Evolutionary conservation across 2,888 invertebrate genomes (phyloP).

Genomic region (Drosophila cognata): DNA sequence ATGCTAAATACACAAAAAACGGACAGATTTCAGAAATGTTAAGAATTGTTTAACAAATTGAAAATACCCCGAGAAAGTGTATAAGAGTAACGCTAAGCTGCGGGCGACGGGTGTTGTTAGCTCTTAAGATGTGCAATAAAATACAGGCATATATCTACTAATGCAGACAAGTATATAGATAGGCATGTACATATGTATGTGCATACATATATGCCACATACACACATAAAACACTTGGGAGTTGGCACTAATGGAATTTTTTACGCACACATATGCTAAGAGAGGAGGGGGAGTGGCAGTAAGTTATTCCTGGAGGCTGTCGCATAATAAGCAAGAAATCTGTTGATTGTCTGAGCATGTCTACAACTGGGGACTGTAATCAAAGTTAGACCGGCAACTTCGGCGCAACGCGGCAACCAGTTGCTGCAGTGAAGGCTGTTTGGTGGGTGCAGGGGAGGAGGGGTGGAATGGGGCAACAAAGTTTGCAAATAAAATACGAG

Average conservation of each 20-base stretch:
- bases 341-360: constrained; percentile 54
- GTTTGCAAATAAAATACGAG: constrained; percentile 20
- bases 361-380: constrained; percentile 47
- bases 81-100: constrained; percentile 21
- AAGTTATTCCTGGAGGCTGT: constrained; percentile 38
- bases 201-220: constrained; percentile 19
- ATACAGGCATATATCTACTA: constrained; percentile 30
- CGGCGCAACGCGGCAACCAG: constrained; percentile 48
- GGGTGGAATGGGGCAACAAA: constrained; percentile 19
- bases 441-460: background rate
- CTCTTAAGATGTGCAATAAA: constrained; percentile 33
- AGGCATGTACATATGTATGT: background rate
- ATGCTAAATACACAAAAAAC: background rate
- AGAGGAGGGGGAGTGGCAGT: background rate
- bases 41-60: background rate
- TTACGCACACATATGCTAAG: constrained; percentile 46
- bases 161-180: background rate
- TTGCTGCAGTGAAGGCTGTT: constrained; percentile 34
- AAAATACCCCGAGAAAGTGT: background rate
- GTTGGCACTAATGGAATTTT: constrained; percentile 62
- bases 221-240: constrained; percentile 66
- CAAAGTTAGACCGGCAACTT: constrained; percentile 49
- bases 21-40: background rate
- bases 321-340: constrained; percentile 75
- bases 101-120: constrained; percentile 23